Conservation (phyloP, 2,888 invertebrate genomes). For the Lissocephala sabroskyi region DNA sequence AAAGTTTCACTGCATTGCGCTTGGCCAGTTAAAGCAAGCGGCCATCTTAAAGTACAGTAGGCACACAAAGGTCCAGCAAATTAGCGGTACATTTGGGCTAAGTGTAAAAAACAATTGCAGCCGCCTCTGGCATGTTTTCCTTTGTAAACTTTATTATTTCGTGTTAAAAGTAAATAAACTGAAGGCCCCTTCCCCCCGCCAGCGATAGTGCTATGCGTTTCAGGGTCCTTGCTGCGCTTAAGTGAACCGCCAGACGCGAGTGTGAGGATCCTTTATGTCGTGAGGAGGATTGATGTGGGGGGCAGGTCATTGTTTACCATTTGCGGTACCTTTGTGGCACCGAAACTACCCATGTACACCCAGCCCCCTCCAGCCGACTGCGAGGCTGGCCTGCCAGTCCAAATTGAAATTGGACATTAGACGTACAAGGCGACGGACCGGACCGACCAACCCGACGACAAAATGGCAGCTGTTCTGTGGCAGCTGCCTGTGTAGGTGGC, state of each 20-base stretch:
- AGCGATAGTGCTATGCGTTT: too few species aligned
- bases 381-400: constrained; percentile 43
- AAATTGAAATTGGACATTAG: constrained; percentile 63
- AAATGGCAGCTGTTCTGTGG: constrained; percentile 37
- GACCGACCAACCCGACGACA: constrained; percentile 16
- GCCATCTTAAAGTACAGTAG: not conserved
- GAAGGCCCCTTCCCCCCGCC: too few species aligned
- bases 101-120: not conserved
- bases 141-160: constrained; percentile 65
- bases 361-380: not conserved
- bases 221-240: constrained; percentile 20
- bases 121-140: constrained; percentile 50
- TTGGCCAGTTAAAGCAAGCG: not conserved
- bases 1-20: constrained; percentile 47
- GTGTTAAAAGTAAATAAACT: constrained; percentile 63
- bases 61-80: too few species aligned
- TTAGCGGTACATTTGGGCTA: too few species aligned
- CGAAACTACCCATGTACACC: too few species aligned
- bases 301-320: constrained; percentile 57
- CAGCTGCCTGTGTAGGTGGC: constrained; percentile 6
- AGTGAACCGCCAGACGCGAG: constrained; percentile 39
- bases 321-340: constrained; percentile 49
- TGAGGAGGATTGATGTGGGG: constrained; percentile 5
- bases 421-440: constrained; percentile 23
- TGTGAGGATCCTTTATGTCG: not conserved